phyloP scores from a whole-genome alignment of 2,888 invertebrate species.

The Phoronis australis region DNA sequence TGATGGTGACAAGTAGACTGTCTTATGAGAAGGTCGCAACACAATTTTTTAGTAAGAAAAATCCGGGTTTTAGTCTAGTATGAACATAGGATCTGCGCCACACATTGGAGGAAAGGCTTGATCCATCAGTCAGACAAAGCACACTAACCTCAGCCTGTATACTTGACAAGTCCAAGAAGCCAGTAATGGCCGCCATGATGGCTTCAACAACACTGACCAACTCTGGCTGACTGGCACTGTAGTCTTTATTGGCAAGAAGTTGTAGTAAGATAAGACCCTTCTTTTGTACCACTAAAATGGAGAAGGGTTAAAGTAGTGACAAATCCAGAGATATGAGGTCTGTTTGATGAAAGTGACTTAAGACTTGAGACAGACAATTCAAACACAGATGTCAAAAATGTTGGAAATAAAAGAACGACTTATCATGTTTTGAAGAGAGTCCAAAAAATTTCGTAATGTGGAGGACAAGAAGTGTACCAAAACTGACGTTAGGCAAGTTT shows the following conservation, averaged over 20 bases:
- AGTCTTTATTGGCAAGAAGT: constrained; percentile 22
- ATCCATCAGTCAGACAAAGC: not conserved
- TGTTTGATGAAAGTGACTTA: not conserved
- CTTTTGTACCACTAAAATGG: constrained; percentile 33
- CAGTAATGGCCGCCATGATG: constrained; percentile 23
- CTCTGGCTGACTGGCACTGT: constrained; percentile 5
- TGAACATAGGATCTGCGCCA: too few relatives aligned
- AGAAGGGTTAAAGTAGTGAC: not conserved
- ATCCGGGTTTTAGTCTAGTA: too few relatives aligned
- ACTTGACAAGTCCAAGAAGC: constrained; percentile 18
- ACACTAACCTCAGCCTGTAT: constrained; percentile 33
- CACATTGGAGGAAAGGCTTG: too few relatives aligned
- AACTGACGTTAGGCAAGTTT: not conserved
- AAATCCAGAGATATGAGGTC: not conserved
- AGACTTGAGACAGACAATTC: not conserved
- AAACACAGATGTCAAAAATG: not conserved
- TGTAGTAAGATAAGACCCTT: constrained; percentile 41
- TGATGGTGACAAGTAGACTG: too few relatives aligned
- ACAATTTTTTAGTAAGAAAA: too few relatives aligned
- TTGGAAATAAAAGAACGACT: not conserved
- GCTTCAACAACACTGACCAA: constrained; percentile 19
- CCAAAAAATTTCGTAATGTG: not conserved
- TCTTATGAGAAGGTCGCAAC: too few relatives aligned
- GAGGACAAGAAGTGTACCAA: not conserved
- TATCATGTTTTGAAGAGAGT: not conserved